Conservation (phyloP, 1,140 invertebrate species). For the Drosophila ercepeae region DNA sequence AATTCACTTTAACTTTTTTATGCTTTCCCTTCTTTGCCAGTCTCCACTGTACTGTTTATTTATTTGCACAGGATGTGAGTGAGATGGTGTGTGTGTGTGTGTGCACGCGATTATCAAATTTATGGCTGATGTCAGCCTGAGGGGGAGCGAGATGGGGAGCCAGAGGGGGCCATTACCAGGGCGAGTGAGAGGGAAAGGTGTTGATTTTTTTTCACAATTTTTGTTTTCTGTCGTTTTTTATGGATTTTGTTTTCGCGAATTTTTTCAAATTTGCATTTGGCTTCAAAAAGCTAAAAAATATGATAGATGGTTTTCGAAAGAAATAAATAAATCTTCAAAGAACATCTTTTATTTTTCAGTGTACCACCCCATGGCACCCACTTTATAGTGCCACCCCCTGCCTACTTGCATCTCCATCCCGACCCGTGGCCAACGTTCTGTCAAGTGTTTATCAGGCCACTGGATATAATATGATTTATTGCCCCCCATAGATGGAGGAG, state of each 20-base stretch:
- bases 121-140: slow-evolving; percentile 69
- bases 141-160: slow-evolving; percentile 11
- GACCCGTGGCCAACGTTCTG: slow-evolving; percentile 55
- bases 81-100: slow-evolving; percentile 21
- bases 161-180: neutral
- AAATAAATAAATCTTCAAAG: no score
- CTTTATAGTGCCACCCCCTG: no score
- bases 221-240: slow-evolving; percentile 14
- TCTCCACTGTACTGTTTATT: slow-evolving; percentile 22
- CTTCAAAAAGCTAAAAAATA: no score
- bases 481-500: neutral
- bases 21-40: neutral
- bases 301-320: no score
- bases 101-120: slow-evolving; percentile 76
- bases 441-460: slow-evolving; percentile 62
- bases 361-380: no score
- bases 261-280: no score
- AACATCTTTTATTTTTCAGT: no score
- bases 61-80: slow-evolving; percentile 36
- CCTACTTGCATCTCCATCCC: no score
- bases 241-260: neutral
- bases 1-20: neutral
- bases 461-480: slow-evolving; percentile 53
- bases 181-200: neutral
- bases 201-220: slow-evolving; percentile 5